Conservation (phyloP, 2,113 vertebrate species). For the Campylomormyrus numenius region DNA sequence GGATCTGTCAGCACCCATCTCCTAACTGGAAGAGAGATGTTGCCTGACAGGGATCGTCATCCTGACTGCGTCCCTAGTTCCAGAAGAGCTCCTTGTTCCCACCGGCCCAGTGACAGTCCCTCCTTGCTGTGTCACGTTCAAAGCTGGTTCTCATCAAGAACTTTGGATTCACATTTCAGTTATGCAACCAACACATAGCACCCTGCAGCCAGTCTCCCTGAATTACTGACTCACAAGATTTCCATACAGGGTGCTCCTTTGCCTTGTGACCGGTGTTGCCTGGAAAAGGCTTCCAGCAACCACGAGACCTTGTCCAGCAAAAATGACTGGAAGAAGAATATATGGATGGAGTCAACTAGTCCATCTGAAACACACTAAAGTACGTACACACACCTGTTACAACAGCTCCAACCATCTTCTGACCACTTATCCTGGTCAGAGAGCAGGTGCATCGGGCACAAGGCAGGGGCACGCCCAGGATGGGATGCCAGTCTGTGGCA, state of each 20-base stretch:
- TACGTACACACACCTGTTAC: neutral
- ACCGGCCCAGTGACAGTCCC: neutral
- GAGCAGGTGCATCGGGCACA: neutral
- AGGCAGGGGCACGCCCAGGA: neutral
- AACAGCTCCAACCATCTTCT: neutral
- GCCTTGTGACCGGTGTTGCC: neutral
- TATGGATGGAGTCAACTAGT: neutral
- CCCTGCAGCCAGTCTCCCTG: neutral
- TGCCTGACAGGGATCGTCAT: constrained; percentile 46
- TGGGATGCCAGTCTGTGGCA: neutral
- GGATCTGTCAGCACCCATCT: constrained; percentile 62
- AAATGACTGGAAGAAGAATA: neutral
- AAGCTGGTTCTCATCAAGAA: neutral
- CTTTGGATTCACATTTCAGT: neutral
- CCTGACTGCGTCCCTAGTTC: constrained; percentile 38
- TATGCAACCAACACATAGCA: neutral
- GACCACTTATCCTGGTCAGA: neutral
- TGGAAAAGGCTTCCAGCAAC: neutral
- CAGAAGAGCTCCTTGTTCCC: constrained; percentile 10
- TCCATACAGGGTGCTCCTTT: neutral
- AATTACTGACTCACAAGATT: neutral
- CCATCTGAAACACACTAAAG: neutral
- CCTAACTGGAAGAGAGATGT: constrained; percentile 65
- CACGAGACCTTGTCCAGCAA: neutral
- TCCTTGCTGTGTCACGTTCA: too few relatives aligned